Evolutionary conservation across 2,113 vertebrate species (phyloP), one percentile per base, ranked within the genome.

Genomic region (Blennius ocellaris): DNA sequence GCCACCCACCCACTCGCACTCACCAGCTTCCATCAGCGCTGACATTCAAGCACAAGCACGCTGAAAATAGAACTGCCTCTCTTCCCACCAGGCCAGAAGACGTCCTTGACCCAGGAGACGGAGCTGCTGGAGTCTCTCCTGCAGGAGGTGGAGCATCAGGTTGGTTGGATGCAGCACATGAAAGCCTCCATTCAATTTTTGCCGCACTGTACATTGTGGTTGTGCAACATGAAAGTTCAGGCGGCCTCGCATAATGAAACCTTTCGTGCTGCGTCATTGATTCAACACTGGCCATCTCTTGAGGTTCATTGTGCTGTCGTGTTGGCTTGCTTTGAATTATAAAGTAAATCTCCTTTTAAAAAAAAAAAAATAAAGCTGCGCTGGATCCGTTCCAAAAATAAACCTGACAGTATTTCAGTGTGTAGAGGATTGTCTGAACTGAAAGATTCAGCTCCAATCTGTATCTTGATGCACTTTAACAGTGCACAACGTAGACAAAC

Each of bases 91-190:
- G 98, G 98, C 86, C 98, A 99, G 88, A 99, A 99, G 92, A 99
- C 97, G 55, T 98, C 97, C 1, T 93, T 99, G 77, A 99, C 98
- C 55, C 97, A 99, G 92, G 98, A 99, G 94, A 99, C 98, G 0
- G 98, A 99, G 80, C 94, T 99, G 78, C 91, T 99, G 82, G 98
- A 99, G 92, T 99, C 97, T 60, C 92, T 99, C 11, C 93, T 99
- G 82, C 97, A 99, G 81, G 97, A 99, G 89, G 97, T 99, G 47
- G 97, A 99, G 62, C 98, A 99, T 89, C 97, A 99, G 97, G 97
- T 99, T 72, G 38, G 87, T 79, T 0, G 6, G 62, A 41, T 37
- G 3, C 73, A 55, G 62, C 63, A 38, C n/a, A 55, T 67, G 14
- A 30, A 44, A 61, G 57, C 65, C 21, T 56, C 49, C 36, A 15